Base-by-base conservation (phyloP, 2,888 invertebrate genomes). In the Abrostola tripartita region DNA sequence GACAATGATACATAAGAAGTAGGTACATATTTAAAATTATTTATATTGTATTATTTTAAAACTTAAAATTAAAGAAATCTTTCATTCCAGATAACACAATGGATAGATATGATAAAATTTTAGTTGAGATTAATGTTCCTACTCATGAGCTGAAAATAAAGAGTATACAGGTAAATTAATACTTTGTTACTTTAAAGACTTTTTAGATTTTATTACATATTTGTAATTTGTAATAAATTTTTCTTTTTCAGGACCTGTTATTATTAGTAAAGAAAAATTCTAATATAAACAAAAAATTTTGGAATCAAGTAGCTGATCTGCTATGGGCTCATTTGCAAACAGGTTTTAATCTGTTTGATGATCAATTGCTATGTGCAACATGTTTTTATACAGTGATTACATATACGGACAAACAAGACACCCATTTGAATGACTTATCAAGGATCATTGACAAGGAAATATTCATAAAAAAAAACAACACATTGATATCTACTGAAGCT, bases 321-420 rank as follows among this genome's bases (percentile, higher is more conserved):
- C 64, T 94, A 52, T 92, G 92, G 89, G 56, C 40, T 8, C 93
- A 93, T 81, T 78, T 94, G 63, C 71, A 81, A 55, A 78, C 58
- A 35, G 89, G 88, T 11, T 78, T 92, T 6, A 70, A 71, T 9
- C 87, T 84, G 76, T 86, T 90, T 76, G 94, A 95, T 77, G 90
- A 91, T 68, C 94, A 95, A 74, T 75, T 93, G 55, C 78, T 95
- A 2, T 92, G 92, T 73, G 86, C 91, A 14, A 93, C 91, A 69
- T 91, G 92, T 76, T 92, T 93, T 67, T 93, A 88, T 71, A 86
- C 91, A 50, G 77, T 90, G 10, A 71, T 94, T 9, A 61, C 76
- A 44, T 61, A 84, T 52, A 80, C 86, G 40, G 74, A 86, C 44
- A 81, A 86, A 44, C 82, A 87, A 65, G 79, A 87, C 49, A 40